Evolutionary conservation across 1,140 invertebrate genomes (phyloP).

Genomic region (Drosophila nannoptera): DNA sequence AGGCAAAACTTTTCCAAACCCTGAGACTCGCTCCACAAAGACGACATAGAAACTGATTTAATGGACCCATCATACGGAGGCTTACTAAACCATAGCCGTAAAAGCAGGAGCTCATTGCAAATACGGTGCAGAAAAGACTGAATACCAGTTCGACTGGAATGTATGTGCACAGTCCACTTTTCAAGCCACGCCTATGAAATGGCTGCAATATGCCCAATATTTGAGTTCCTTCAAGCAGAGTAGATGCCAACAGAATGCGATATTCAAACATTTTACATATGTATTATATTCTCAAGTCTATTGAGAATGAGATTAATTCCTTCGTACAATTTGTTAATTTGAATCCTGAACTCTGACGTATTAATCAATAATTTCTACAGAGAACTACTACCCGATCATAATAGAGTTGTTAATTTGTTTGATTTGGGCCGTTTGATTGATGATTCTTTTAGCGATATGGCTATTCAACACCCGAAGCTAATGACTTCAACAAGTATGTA

Average conservation of each 20-base stretch:
- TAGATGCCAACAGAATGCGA: slow-evolving; percentile 10
- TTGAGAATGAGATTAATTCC: slow-evolving; percentile 6
- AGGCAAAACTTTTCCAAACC: slow-evolving; percentile 30
- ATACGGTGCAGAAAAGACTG: slow-evolving; percentile 32
- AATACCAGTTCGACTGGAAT: slow-evolving; percentile 5
- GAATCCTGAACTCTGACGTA: slow-evolving; percentile 6
- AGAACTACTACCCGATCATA: not conserved
- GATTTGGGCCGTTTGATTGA: not conserved
- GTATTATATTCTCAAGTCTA: slow-evolving; percentile 9
- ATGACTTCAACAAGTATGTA: too few relatives aligned
- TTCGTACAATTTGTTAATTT: slow-evolving; percentile 1
- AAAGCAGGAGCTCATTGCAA: slow-evolving; percentile 25
- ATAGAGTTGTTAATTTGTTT: slow-evolving; percentile 1
- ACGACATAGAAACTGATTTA: slow-evolving; percentile 9
- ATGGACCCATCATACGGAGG: not conserved
- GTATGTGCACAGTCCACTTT: not conserved
- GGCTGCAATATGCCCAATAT: slow-evolving; percentile 21
- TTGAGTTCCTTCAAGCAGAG: slow-evolving; percentile 25
- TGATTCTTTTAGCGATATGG: slow-evolving; percentile 9
- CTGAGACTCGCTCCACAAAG: slow-evolving; percentile 19
- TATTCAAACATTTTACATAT: not conserved
- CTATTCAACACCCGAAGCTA: not conserved
- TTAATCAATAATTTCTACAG: slow-evolving; percentile 5
- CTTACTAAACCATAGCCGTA: slow-evolving; percentile 52
- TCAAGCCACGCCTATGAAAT: not conserved